These are phyloP conservation scores for Thunnus albacares DNA, from an alignment of 2,797 vertebrate species.

Conservation along the genomic window DNA sequence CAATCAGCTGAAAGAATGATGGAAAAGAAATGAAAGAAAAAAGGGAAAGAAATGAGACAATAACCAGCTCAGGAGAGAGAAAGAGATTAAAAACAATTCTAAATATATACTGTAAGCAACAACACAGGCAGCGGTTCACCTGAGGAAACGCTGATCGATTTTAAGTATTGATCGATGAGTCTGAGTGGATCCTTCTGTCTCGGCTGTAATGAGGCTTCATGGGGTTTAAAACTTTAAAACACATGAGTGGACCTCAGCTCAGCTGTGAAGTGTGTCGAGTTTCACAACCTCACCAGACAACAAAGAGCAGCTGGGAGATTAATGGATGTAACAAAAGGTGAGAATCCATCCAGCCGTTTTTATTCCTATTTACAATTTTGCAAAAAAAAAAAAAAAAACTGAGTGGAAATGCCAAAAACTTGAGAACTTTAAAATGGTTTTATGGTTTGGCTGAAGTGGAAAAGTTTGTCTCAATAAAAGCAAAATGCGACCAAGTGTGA, in stretches of 20 bases:
- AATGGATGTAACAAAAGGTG: no score
- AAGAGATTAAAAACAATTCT: conserved; percentile 2
- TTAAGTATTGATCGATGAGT: conserved; percentile 51
- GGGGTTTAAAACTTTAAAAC: conserved; percentile 52
- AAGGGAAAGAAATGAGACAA: background rate
- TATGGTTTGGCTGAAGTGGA: no score
- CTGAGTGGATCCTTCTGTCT: conserved; percentile 58
- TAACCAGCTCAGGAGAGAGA: conserved; percentile 11
- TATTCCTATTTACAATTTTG: no score
- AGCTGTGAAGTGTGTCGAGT: conserved; percentile 4
- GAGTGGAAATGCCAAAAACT: no score
- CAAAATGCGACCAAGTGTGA: no score
- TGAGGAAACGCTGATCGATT: conserved; percentile 59
- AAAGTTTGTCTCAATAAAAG: no score
- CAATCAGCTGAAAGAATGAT: conserved; percentile 23
- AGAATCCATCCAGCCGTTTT: no score
- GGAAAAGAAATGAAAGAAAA: conserved; percentile 9
- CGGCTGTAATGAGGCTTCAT: conserved; percentile 67
- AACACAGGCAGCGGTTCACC: conserved; percentile 31
- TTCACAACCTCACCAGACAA: background rate
- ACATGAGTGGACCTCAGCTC: conserved; percentile 27
- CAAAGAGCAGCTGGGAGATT: background rate
- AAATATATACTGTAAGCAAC: conserved; percentile 23
- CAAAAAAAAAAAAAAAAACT: no score
- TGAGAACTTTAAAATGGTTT: no score